phyloP scores from a whole-genome alignment of 2,113 vertebrate genomes.

The Podarcis cretensis region DNA sequence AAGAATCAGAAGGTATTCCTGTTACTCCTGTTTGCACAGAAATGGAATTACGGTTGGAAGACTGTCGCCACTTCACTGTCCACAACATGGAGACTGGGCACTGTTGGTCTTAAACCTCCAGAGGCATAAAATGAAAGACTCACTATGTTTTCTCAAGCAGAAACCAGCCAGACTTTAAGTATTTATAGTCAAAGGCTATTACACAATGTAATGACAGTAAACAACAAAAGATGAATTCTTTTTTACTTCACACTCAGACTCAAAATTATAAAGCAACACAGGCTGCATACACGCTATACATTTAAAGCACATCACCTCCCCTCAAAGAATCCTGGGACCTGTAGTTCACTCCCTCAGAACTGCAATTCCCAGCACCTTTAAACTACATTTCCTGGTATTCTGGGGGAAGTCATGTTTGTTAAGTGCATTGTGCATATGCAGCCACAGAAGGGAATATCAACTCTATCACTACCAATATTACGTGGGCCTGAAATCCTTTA shows the following conservation, averaged over 20 bases:
- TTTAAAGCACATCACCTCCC: too few species aligned
- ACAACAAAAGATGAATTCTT: not conserved
- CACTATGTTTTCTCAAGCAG: not conserved
- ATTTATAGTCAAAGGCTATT: not conserved
- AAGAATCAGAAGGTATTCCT: not conserved
- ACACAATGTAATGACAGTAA: not conserved
- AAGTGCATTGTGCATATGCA: too few species aligned
- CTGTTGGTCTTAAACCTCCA: not conserved
- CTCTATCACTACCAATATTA: too few species aligned
- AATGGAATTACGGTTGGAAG: not conserved
- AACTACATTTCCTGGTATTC: too few species aligned
- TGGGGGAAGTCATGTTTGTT: too few species aligned
- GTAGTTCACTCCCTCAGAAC: too few species aligned
- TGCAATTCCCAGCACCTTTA: too few species aligned
- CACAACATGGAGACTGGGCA: not conserved
- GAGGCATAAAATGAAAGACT: not conserved
- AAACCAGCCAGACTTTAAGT: not conserved
- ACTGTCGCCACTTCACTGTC: not conserved
- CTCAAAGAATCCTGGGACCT: too few species aligned
- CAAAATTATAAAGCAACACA: not conserved
- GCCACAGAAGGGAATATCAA: not conserved
- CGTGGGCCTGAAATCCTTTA: not conserved
- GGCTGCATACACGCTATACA: not conserved
- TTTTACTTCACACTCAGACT: not conserved
- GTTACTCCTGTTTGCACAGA: not conserved